A percentile compares a stretch with the other conserved stretches of the same genome.
phyloP scores from a whole-genome alignment of 2,888 invertebrate species.

The Proisotoma minuta region DNA sequence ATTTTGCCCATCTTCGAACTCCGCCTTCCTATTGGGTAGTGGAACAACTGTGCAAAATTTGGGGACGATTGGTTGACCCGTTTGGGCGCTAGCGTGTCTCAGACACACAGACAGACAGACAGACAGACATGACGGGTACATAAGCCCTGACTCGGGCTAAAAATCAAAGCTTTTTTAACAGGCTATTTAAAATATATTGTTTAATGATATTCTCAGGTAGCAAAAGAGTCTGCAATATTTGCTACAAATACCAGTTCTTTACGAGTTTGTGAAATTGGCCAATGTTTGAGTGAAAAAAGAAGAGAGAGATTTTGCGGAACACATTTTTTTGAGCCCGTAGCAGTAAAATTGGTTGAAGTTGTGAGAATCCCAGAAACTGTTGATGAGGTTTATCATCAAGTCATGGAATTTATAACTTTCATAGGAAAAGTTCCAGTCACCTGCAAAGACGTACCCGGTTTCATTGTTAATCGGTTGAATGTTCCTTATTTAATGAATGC shows the following conservation, averaged over 20 bases:
- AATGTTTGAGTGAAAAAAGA: slow-evolving; percentile 50
- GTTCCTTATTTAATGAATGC: slow-evolving; percentile 58
- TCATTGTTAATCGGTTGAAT: slow-evolving; percentile 58
- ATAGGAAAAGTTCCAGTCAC: slow-evolving; percentile 56
- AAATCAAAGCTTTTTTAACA: not conserved
- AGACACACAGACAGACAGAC: no score
- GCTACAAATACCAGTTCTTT: slow-evolving; percentile 59
- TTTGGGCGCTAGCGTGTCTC: no score
- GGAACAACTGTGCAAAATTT: no score
- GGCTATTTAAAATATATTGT: not conserved
- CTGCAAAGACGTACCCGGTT: slow-evolving; percentile 59
- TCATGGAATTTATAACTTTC: slow-evolving; percentile 54
- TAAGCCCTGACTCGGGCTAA: no score
- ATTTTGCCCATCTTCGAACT: not conserved
- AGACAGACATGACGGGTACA: no score
- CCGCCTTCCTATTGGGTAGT: no score
- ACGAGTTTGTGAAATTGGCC: slow-evolving; percentile 55
- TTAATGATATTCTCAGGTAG: slow-evolving; percentile 48
- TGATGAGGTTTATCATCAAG: slow-evolving; percentile 52
- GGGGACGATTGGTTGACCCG: no score
- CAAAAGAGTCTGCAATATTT: slow-evolving; percentile 52
- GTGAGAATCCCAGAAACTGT: slow-evolving; percentile 54
- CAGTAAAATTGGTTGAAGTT: slow-evolving; percentile 60
- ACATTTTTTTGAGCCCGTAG: slow-evolving; percentile 60
- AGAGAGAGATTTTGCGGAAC: slow-evolving; percentile 56